A percentile compares a stretch with the other conserved stretches of the same genome.
phyloP scores from a whole-genome alignment of 2,888 invertebrate species.

The Meloe dianella region DNA sequence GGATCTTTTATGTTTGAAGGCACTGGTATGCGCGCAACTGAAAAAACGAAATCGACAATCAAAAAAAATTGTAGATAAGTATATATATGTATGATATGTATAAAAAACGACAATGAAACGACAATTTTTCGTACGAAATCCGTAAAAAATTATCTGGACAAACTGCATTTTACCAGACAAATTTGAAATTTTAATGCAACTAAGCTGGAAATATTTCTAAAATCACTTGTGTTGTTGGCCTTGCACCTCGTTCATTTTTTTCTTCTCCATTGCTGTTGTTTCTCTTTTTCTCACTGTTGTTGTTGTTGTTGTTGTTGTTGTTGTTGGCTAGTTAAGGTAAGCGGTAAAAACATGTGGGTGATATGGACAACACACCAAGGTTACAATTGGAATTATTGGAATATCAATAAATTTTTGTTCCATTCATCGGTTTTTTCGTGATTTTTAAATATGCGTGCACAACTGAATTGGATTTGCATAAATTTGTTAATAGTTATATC shows the following conservation, averaged over 20 bases:
- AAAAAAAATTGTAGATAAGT: no score
- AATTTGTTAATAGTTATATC: slow-evolving; percentile 33
- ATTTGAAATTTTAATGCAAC: slow-evolving; percentile 50
- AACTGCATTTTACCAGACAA: slow-evolving; percentile 50
- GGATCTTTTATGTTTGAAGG: slow-evolving; percentile 22
- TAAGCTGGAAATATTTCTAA: slow-evolving; percentile 52
- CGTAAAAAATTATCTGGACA: slow-evolving; percentile 50
- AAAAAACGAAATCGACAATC: slow-evolving; percentile 23
- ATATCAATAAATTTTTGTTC: slow-evolving; percentile 30
- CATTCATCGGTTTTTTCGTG: slow-evolving; percentile 28
- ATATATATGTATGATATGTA: no score
- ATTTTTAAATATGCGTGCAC: slow-evolving; percentile 20
- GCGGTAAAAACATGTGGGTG: slow-evolving; percentile 25
- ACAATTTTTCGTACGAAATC: slow-evolving; percentile 35
- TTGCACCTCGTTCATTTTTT: slow-evolving; percentile 40
- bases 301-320: neutral
- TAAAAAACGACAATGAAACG: no score
- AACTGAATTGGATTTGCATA: slow-evolving; percentile 31
- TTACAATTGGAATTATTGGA: slow-evolving; percentile 30
- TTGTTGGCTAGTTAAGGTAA: slow-evolving; percentile 1
- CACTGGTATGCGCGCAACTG: slow-evolving; percentile 19
- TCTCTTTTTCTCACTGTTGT: slow-evolving; percentile 18
- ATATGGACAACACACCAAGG: slow-evolving; percentile 25
- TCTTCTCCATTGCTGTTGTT: slow-evolving; percentile 31
- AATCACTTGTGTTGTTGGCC: slow-evolving; percentile 48